Evolutionary conservation across 2,113 vertebrate species (phyloP).

Genomic region (Collichthys lucidus): DNA sequence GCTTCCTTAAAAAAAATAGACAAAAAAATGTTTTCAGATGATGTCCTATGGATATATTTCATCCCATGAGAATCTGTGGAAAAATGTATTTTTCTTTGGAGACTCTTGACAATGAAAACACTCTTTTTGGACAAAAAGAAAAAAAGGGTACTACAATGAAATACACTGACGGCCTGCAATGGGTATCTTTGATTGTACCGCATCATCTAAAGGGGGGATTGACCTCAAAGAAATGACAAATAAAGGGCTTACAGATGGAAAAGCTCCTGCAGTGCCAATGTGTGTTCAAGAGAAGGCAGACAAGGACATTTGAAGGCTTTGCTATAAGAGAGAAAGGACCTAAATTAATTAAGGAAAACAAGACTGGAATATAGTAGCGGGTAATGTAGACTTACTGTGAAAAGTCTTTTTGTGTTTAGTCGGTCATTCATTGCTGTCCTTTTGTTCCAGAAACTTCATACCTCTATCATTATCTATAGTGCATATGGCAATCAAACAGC

Average conservation of each 20-base stretch:
- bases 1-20: conserved; percentile 4
- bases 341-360: background rate
- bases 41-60: background rate
- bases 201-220: conserved; percentile 25
- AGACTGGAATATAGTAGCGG: background rate
- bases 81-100: conserved; percentile 10
- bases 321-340: background rate
- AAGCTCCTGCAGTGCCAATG: background rate
- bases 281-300: conserved; percentile 3
- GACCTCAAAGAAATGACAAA: conserved; percentile 22
- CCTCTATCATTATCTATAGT: conserved; percentile 52
- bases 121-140: background rate
- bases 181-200: conserved; percentile 1
- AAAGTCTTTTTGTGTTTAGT: conserved; percentile 1
- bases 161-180: conserved; percentile 15
- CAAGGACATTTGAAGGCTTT: background rate
- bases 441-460: conserved; percentile 20
- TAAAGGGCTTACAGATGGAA: conserved; percentile 30
- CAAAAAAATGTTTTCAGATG: background rate
- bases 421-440: background rate
- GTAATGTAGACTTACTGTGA: background rate
- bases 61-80: conserved; percentile 13
- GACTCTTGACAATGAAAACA: background rate
- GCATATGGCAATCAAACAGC: conserved; percentile 44
- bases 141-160: conserved; percentile 20